A percentile compares a stretch with the other conserved stretches of the same genome.
Evolutionary conservation across 1,140 invertebrate genomes (phyloP).

Genomic region (Leptopilina clavipes): DNA sequence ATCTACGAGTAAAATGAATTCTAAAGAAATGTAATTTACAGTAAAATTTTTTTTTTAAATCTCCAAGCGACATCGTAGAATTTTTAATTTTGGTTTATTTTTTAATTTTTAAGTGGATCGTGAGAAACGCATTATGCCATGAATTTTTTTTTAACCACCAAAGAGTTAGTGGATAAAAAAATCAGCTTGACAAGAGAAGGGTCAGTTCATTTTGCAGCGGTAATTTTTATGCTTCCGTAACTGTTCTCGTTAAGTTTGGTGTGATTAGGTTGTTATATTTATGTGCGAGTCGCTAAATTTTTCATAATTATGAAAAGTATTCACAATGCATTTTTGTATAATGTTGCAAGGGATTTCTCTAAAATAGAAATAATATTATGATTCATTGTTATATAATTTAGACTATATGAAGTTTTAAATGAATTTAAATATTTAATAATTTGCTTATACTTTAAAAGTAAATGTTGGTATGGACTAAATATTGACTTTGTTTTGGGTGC

Average conservation of each 20-base stretch:
- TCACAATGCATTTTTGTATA: not conserved
- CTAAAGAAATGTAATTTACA: not conserved
- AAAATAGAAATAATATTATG: not conserved
- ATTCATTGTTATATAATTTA: no score
- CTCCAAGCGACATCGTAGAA: not conserved
- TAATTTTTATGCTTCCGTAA: conserved; percentile 17
- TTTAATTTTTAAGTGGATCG: not conserved
- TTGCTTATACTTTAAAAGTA: no score
- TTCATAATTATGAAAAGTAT: not conserved
- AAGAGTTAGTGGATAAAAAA: not conserved
- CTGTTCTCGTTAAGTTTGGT: not conserved
- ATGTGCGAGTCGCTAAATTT: not conserved
- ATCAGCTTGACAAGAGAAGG: not conserved
- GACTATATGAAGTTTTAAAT: no score
- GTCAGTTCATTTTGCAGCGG: conserved; percentile 5
- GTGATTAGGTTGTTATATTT: conserved; percentile 16
- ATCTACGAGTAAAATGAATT: conserved; percentile 9
- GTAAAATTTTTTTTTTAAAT: not conserved
- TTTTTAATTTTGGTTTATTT: not conserved
- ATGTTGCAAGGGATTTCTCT: not conserved
- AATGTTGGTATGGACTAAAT: no score
- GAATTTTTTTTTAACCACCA: not conserved
- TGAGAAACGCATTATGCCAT: not conserved
- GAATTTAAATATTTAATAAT: no score
- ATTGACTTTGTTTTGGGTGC: no score